phyloP scores from a whole-genome alignment of 2,797 vertebrate genomes.

The Cichlasoma orientale region DNA sequence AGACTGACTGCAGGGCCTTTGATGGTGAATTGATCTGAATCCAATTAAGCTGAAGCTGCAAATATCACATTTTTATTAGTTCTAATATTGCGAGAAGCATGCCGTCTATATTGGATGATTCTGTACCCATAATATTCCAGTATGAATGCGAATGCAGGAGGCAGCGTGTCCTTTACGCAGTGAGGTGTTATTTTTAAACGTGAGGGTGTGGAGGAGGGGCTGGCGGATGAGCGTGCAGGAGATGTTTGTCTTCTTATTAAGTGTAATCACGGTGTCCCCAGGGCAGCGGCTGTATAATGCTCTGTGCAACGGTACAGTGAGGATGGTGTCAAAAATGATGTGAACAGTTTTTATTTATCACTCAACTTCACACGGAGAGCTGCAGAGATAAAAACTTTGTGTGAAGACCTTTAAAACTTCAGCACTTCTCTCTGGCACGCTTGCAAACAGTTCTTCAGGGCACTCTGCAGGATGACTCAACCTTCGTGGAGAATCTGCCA shows the following conservation, averaged over 20 bases:
- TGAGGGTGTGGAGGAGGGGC: no score
- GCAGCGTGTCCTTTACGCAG: not conserved
- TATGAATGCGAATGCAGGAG: not conserved
- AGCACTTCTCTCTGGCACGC: not conserved
- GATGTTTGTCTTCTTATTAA: no score
- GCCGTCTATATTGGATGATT: no score
- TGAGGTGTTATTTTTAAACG: not conserved
- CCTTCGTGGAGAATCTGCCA: not conserved
- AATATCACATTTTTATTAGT: not conserved
- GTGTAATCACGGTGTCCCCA: no score
- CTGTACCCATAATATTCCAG: not conserved
- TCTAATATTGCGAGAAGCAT: not conserved
- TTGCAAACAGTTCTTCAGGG: not conserved
- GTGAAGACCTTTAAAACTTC: not conserved
- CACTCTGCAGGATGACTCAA: not conserved
- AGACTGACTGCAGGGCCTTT: not conserved
- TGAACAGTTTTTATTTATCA: not conserved
- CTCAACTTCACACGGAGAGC: not conserved
- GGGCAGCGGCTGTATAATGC: no score
- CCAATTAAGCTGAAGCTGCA: not conserved
- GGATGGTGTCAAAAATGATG: not conserved
- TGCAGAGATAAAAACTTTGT: not conserved
- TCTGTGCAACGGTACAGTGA: no score
- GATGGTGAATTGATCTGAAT: not conserved
- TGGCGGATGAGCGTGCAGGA: no score